Evolutionary conservation across 2,797 vertebrate species (phyloP).

Genomic region (Platalea minor): DNA sequence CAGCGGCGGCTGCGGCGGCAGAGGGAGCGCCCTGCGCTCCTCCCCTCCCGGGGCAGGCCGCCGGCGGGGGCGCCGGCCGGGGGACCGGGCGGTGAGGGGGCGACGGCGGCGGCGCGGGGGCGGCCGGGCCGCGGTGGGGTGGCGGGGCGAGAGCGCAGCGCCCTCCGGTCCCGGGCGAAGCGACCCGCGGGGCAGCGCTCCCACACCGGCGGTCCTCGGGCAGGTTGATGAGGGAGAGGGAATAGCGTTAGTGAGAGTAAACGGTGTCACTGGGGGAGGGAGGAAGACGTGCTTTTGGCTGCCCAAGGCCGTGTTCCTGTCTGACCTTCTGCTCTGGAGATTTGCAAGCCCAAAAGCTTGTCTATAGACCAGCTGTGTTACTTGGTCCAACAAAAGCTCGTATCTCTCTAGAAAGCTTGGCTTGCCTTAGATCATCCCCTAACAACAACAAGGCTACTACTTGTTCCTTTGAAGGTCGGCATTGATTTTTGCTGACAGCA

Average conservation of each 20-base stretch:
- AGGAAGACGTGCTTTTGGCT: background rate
- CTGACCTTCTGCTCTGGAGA: background rate
- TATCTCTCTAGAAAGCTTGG: background rate
- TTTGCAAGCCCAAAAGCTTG: background rate
- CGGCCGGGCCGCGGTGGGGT: background rate
- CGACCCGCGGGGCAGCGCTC: background rate
- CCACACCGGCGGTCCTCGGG: no score
- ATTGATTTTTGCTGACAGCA: conserved; percentile 12
- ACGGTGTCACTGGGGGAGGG: background rate
- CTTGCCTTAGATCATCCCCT: background rate
- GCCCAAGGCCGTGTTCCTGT: background rate
- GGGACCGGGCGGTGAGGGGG: background rate
- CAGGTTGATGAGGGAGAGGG: background rate
- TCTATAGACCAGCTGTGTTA: background rate
- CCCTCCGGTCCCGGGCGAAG: background rate
- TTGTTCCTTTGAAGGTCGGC: background rate
- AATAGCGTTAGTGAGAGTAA: no score
- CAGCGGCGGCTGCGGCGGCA: background rate
- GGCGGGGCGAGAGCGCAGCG: background rate
- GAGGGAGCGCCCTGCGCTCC: background rate
- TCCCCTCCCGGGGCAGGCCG: background rate
- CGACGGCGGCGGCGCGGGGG: background rate
- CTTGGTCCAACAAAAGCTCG: background rate
- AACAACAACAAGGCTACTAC: background rate
- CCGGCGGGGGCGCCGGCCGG: background rate